phyloP scores from a whole-genome alignment of 2,113 vertebrate species.

The Callionymus lyra region DNA sequence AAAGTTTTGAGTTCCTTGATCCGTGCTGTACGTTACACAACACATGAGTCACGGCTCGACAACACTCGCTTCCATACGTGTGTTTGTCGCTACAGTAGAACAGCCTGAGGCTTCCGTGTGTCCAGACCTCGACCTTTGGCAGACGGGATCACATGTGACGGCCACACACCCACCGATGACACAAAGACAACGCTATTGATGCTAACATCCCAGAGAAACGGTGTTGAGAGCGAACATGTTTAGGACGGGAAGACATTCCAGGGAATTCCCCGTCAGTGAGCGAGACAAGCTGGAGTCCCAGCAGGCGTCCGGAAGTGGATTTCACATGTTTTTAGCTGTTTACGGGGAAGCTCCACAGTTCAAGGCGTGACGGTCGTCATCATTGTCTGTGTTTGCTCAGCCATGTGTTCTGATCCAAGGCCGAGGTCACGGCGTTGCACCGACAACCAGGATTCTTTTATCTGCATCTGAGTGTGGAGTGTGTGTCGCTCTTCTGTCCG shows the following conservation, averaged over 20 bases:
- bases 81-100: conserved; percentile 3
- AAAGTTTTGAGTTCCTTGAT: too few species aligned
- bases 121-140: conserved; percentile 11
- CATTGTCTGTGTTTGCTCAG: conserved; percentile 14
- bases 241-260: conserved; percentile 8
- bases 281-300: conserved; percentile 33
- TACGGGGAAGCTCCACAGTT: conserved; percentile 33
- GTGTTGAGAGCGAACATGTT: conserved; percentile 1
- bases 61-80: conserved; percentile 3
- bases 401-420: conserved; percentile 13
- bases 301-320: conserved; percentile 32
- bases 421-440: too few species aligned
- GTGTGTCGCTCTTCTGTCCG: too few species aligned
- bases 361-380: conserved; percentile 10
- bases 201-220: not conserved
- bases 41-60: conserved; percentile 9
- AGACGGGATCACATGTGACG: not conserved
- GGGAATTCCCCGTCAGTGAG: conserved; percentile 38
- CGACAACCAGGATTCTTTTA: too few species aligned
- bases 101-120: conserved; percentile 4
- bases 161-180: not conserved
- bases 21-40: too few species aligned
- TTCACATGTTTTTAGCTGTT: conserved; percentile 37
- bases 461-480: too few species aligned
- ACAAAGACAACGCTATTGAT: conserved; percentile 15